These are phyloP conservation scores for Melieria picta DNA, from an alignment of 2,888 invertebrate species.

Conservation along the genomic window DNA sequence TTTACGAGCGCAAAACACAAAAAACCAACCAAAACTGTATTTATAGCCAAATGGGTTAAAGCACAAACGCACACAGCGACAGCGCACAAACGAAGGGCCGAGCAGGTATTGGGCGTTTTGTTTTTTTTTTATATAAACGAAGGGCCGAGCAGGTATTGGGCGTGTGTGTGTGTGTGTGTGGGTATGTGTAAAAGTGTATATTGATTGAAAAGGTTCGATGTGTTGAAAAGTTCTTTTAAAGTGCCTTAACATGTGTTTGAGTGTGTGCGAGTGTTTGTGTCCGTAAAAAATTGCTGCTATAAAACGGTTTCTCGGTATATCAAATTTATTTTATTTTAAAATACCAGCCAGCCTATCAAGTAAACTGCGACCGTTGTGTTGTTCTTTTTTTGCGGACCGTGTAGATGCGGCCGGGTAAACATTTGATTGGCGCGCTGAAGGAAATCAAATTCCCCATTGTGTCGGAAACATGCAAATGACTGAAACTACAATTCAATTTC, in stretches of 20 bases:
- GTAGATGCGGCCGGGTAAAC: no score
- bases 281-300: slow-evolving; percentile 8
- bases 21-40: neutral
- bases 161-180: slow-evolving; percentile 4
- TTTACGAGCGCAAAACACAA: neutral
- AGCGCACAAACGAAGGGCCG: neutral
- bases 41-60: slow-evolving; percentile 3
- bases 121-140: neutral
- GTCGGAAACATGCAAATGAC: no score
- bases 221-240: neutral
- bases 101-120: neutral
- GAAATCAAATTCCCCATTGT: no score
- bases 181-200: neutral
- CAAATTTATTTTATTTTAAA: slow-evolving; percentile 4
- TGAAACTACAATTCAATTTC: no score
- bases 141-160: neutral
- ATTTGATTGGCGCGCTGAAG: no score
- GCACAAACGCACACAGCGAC: neutral
- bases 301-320: neutral
- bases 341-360: no score
- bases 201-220: slow-evolving; percentile 8
- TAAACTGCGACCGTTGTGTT: no score
- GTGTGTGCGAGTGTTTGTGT: neutral
- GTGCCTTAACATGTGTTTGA: neutral
- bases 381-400: no score